Evolutionary conservation across 2,888 invertebrate genomes (phyloP), one percentile per base, ranked within the genome.

Genomic region (Yponomeuta cagnagella): DNA sequence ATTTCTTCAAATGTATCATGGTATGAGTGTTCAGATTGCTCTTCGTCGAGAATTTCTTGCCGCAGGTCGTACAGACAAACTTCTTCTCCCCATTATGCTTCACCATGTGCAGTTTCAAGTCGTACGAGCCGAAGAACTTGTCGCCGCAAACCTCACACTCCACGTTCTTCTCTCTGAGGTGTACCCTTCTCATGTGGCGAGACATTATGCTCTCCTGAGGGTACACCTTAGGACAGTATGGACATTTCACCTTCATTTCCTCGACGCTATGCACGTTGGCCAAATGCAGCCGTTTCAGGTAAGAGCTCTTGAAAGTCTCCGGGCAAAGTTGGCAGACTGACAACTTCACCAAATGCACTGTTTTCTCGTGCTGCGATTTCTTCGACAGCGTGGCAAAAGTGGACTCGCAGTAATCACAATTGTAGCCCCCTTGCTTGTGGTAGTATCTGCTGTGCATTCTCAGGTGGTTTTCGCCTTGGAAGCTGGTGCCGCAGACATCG

Each of bases 11-110:
- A 77, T 95, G 95, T n/a, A 93, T 86, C 2, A 92, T 85, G 0
- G 89, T 81, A 76, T 95, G 95, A 0, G 93, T 89, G 66, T 93
- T 94, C 72, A 95, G 78, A 74, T 94, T 94, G 72, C 94, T 93
- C 74, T 93, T 93, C 66, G 94, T 94, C 0, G 93, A 89, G 75
- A 94, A 93, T 75, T 93, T 93, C 76, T 93, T 93, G 0, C 93
- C 93, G 74, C 95, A 95, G 0, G 93, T 85, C 0, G 93, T 87
- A 74, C 95, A 94, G 0, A 94, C 86, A 72, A 93, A 93, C 30
- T 90, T 90, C 69, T 92, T 93, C 15, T 93, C 93, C 0, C 93
- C 93, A 63, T 90, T 92, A 74, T 94, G 94, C 68, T 90, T 92
- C 6, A 88, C 82, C 86, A 93, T 92, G 75, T 94, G 94, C 0